phyloP scores from a whole-genome alignment of 2,797 vertebrate genomes.

The Hapalemur alaotrensis region DNA sequence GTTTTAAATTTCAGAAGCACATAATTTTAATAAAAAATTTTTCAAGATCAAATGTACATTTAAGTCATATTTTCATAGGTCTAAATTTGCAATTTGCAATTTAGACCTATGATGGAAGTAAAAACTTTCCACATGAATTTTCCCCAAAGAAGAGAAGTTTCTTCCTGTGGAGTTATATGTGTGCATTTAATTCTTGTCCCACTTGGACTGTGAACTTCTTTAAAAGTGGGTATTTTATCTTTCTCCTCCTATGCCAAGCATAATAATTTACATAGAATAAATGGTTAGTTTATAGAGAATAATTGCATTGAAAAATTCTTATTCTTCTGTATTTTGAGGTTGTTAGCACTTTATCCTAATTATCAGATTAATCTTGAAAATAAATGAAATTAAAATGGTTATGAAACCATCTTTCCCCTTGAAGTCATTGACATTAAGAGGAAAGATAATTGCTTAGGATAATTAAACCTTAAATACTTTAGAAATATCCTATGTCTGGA shows the following conservation, averaged over 20 bases:
- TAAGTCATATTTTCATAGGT: background rate
- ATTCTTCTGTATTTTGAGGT: background rate
- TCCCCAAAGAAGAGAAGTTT: background rate
- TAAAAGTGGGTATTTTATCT: background rate
- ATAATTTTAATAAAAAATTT: background rate
- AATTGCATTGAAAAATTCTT: background rate
- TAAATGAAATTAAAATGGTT: background rate
- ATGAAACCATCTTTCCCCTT: background rate
- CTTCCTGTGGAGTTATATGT: background rate
- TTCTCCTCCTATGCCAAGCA: background rate
- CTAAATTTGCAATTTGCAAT: background rate
- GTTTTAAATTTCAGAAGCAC: background rate
- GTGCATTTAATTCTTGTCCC: background rate
- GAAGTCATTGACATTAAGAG: background rate
- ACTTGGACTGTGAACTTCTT: background rate
- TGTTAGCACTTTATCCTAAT: constrained; percentile 1
- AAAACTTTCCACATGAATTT: background rate
- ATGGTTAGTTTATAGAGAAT: background rate
- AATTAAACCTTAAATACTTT: background rate
- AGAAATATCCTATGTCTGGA: background rate
- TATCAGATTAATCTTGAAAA: background rate
- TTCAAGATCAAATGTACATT: background rate
- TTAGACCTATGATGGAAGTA: background rate
- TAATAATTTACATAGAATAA: background rate
- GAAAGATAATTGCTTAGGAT: background rate